Conservation (phyloP, 2,888 invertebrate genomes). For the Melieria picta region DNA sequence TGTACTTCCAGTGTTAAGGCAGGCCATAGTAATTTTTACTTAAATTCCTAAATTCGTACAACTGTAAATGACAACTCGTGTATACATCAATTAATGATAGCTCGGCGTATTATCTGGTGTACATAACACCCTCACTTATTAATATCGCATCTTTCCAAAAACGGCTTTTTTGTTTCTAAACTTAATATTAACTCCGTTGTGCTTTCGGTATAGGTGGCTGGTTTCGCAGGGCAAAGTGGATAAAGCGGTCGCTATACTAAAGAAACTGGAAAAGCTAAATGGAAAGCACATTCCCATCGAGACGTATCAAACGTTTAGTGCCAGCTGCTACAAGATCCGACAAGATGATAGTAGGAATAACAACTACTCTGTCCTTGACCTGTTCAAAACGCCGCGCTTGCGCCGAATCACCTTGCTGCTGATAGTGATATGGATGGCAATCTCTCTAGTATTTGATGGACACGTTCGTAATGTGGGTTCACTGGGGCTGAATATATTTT, state of each 20-base stretch:
- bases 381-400: conserved; percentile 81
- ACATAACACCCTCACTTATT: neutral
- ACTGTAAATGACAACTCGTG: neutral
- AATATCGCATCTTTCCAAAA: conserved; percentile 4
- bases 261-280: conserved; percentile 83
- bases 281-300: conserved; percentile 78
- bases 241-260: conserved; percentile 80
- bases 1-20: conserved; percentile 11
- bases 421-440: conserved; percentile 89
- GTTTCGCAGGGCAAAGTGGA: conserved; percentile 86
- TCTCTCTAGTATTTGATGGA: conserved; percentile 87
- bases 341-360: conserved; percentile 77
- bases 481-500: conserved; percentile 82
- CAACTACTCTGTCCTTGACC: conserved; percentile 81
- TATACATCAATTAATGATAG: conserved; percentile 13
- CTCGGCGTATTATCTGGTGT: neutral
- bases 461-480: conserved; percentile 90
- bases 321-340: conserved; percentile 74
- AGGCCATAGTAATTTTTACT: neutral
- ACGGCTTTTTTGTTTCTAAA: neutral
- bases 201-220: conserved; percentile 73
- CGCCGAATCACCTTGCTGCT: conserved; percentile 80
- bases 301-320: conserved; percentile 75
- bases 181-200: too few species aligned
- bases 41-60: neutral